Base-by-base conservation (phyloP, 1,140 invertebrate genomes). In the Doryteuthis pealeii region DNA sequence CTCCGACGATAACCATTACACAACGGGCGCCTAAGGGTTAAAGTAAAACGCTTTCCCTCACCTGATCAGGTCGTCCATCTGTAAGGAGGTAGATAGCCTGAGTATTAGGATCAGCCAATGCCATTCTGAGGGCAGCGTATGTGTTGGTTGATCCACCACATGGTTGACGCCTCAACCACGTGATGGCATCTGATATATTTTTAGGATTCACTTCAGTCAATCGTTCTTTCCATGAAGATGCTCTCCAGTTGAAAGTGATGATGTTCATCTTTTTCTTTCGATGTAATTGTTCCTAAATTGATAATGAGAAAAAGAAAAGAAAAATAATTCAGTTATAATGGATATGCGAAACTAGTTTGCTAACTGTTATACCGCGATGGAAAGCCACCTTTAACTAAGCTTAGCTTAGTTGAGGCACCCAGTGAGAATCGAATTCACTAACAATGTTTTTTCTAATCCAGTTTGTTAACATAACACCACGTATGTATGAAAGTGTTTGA, bases 91-190 rank as follows among this genome's bases (percentile, higher is more conserved):
- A 89, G 69, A 89, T 86, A 67, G 85, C 87, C 77, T 88, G 82
- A 15, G 85, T 85, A 12, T 83, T 75, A 18, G 77, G 80, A 71
- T 89, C 88, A 76, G 81, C 71, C 45, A 89, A 71, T 28, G 88
- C 87, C 72, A 81, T 77, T 43, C 84, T 81, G 26, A 89, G 77
- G 28, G 87, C 86, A 54, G 79, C 82, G 67, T 88, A 81, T 10
- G 86, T 88, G 73, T 89, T 89, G n/a, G 87, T 88, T 28, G 86
- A 86, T 0, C 88, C 88, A 76, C 82, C 80, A 76, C 85, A 88
- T 10, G 78, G 77, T n/a, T 88, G 73, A n/a, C 77, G 81, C 70
- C 86, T 83, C n/a, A 89, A 80, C 88, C 88, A 89, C 14, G 80
- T 74, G 81, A 85, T 85, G 1, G 86, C 87, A 67, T 76, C 78